These are phyloP conservation scores for Poicephalus meyeri DNA, from an alignment of 2,113 vertebrate genomes.

Conservation along the genomic window DNA sequence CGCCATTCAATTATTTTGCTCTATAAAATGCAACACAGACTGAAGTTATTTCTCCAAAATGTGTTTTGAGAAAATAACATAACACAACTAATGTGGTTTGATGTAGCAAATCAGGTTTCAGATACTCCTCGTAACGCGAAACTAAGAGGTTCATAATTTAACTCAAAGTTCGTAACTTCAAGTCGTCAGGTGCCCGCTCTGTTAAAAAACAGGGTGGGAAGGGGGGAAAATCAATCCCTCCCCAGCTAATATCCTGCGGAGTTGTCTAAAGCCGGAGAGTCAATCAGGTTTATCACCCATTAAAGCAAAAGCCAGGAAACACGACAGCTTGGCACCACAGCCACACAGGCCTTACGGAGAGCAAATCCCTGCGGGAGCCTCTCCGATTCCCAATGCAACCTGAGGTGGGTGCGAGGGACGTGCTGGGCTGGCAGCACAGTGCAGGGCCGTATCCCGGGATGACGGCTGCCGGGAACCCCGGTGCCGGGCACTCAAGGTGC, in stretches of 20 bases:
- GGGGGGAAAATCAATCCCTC: slow-evolving; percentile 50
- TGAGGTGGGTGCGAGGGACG: background rate
- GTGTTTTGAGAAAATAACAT: slow-evolving; percentile 84
- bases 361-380: background rate
- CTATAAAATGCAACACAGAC: slow-evolving; percentile 82
- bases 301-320: slow-evolving; percentile 53
- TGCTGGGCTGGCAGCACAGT: background rate
- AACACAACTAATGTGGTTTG: slow-evolving; percentile 81
- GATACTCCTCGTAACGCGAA: slow-evolving; percentile 74
- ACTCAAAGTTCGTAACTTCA: slow-evolving; percentile 73
- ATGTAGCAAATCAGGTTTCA: slow-evolving; percentile 80
- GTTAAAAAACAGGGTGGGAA: slow-evolving; percentile 12
- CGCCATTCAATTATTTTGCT: slow-evolving; percentile 85
- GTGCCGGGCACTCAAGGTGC: background rate
- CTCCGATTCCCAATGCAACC: background rate
- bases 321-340: slow-evolving; percentile 22
- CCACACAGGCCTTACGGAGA: background rate
- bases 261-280: slow-evolving; percentile 46
- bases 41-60: slow-evolving; percentile 83
- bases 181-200: slow-evolving; percentile 52
- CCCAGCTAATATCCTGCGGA: slow-evolving; percentile 50
- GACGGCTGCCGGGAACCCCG: background rate
- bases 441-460: background rate
- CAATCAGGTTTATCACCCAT: slow-evolving; percentile 74
- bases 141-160: slow-evolving; percentile 80